These are phyloP conservation scores for Drosophila vallismaia DNA, from an alignment of 2,888 invertebrate genomes.

Conservation along the genomic window DNA sequence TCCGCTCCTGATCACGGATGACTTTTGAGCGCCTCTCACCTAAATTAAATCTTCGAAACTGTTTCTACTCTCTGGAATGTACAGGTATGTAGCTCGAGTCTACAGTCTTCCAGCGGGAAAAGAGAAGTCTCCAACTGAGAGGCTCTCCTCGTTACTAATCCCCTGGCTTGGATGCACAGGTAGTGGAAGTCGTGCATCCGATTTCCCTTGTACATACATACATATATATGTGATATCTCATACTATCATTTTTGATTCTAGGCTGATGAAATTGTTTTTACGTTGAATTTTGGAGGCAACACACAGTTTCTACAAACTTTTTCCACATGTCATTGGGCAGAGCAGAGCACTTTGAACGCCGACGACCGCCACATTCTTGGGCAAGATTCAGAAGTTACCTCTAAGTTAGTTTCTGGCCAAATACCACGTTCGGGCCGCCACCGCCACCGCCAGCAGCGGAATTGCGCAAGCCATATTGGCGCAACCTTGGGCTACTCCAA, in stretches of 20 bases:
- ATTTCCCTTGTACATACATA: constrained; percentile 20
- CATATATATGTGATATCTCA: constrained; percentile 2
- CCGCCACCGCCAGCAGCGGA: constrained; percentile 30
- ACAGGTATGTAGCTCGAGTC: constrained; percentile 29
- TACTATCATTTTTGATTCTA: constrained; percentile 12
- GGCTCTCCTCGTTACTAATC: constrained; percentile 17
- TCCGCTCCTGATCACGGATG: constrained; percentile 8
- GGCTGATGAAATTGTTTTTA: constrained; percentile 29
- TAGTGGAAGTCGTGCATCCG: constrained; percentile 41
- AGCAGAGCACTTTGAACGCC: constrained; percentile 18
- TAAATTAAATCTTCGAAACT: constrained; percentile 37
- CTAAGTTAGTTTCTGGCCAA: constrained; percentile 57
- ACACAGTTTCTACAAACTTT: constrained; percentile 14
- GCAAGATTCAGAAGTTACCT: constrained; percentile 60
- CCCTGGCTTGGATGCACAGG: constrained; percentile 43
- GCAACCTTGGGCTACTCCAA: constrained; percentile 74
- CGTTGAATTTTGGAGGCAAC: constrained; percentile 18
- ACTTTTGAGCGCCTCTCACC: constrained; percentile 12
- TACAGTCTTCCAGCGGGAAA: constrained; percentile 17
- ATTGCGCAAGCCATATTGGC: constrained; percentile 68
- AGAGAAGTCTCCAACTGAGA: constrained; percentile 8
- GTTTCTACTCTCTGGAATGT: constrained; percentile 30
- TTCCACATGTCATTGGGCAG: constrained; percentile 35
- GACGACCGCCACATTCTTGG: constrained; percentile 72
- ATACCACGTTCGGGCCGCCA: constrained; percentile 60